Evolutionary conservation across 2,888 invertebrate genomes (phyloP).

Genomic region (Tetramorium bicarinatum): DNA sequence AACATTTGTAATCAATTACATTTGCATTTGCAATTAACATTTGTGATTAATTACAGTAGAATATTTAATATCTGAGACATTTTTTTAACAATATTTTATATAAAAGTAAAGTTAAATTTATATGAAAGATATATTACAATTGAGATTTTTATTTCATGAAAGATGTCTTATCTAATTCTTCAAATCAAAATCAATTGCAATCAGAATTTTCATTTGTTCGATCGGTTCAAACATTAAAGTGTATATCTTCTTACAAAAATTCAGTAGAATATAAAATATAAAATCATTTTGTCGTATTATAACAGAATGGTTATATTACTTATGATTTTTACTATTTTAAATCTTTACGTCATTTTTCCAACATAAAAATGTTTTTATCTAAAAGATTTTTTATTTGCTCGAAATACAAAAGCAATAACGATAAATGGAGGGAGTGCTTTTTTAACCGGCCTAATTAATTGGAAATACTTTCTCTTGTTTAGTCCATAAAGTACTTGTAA

Average conservation of each 20-base stretch:
- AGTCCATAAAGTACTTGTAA: slow-evolving; percentile 43
- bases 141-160: slow-evolving; percentile 26
- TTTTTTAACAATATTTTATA: slow-evolving; percentile 52
- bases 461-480: slow-evolving; percentile 48
- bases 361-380: not conserved
- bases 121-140: slow-evolving; percentile 19
- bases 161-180: slow-evolving; percentile 9
- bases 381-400: slow-evolving; percentile 9
- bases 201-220: not conserved
- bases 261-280: not conserved
- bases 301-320: not conserved
- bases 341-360: not conserved
- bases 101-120: slow-evolving; percentile 44
- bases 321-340: not conserved
- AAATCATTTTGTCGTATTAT: not conserved
- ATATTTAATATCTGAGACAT: slow-evolving; percentile 49
- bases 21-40: not conserved
- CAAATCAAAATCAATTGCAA: slow-evolving; percentile 2
- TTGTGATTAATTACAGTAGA: slow-evolving; percentile 25
- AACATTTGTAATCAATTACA: slow-evolving; percentile 14
- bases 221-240: not conserved
- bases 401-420: slow-evolving; percentile 42
- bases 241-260: not conserved
- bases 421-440: slow-evolving; percentile 13
- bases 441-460: slow-evolving; percentile 63